These are phyloP conservation scores for Oreochromis niloticus DNA, from an alignment of 2,113 vertebrate species.

Conservation along the genomic window DNA sequence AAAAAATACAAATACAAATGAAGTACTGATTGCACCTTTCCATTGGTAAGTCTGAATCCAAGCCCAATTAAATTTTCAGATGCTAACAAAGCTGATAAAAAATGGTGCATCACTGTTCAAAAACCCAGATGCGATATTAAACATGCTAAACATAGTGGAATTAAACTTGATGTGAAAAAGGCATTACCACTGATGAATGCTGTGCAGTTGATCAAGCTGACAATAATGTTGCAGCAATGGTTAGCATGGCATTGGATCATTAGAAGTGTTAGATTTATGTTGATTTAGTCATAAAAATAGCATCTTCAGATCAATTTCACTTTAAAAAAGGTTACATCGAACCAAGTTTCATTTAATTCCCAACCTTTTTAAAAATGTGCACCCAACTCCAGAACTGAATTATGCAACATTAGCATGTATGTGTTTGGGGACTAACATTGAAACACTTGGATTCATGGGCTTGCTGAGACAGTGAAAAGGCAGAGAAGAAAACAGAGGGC, in stretches of 20 bases:
- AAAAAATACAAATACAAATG: neutral
- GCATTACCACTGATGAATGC: neutral
- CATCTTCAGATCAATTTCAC: neutral
- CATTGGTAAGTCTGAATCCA: neutral
- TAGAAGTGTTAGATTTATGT: neutral
- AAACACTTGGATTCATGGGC: neutral
- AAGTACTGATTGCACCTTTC: neutral
- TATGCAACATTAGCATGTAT: constrained; percentile 8
- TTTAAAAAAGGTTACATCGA: neutral
- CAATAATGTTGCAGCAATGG: neutral
- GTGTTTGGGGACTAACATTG: neutral
- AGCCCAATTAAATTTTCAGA: neutral
- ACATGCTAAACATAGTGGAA: neutral
- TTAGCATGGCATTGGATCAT: neutral
- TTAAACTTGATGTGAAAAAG: neutral
- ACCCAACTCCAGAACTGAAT: neutral
- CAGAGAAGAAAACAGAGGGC: constrained; percentile 35
- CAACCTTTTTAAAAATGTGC: neutral
- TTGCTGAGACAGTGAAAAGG: constrained; percentile 1
- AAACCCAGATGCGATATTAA: neutral
- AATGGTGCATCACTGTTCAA: neutral
- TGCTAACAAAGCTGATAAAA: neutral
- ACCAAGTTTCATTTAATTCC: neutral
- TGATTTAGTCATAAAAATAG: neutral
- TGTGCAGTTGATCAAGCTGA: neutral